Evolutionary conservation across 2,888 invertebrate genomes (phyloP).

Genomic region (Chalcosyrphus nemorum): DNA sequence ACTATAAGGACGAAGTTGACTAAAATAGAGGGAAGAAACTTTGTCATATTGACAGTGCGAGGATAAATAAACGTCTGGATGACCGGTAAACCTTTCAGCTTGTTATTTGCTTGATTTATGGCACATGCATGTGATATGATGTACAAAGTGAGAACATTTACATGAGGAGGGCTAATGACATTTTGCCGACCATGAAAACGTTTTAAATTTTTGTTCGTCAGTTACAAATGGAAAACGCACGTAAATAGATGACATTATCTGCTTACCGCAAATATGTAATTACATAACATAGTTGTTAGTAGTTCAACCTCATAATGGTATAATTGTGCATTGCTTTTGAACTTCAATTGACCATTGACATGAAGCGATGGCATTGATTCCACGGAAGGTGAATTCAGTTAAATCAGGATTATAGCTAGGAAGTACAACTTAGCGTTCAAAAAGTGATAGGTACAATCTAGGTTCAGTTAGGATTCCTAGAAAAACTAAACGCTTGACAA

Average conservation of each 20-base stretch:
- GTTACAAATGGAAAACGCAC: background rate
- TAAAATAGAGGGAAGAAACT: background rate
- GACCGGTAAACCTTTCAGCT: background rate
- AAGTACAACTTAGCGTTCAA: no score
- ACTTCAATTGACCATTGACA: no score
- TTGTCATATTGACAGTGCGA: slow-evolving; percentile 26
- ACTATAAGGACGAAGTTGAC: background rate
- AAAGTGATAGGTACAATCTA: no score
- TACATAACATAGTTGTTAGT: background rate
- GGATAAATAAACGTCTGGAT: no score
- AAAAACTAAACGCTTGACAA: no score
- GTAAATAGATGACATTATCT: background rate
- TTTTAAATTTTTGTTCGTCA: background rate
- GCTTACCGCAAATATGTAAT: background rate
- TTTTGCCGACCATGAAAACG: background rate
- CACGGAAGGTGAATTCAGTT: no score
- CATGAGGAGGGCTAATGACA: no score
- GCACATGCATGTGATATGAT: slow-evolving; percentile 3
- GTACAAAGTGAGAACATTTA: background rate
- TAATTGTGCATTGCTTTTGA: no score
- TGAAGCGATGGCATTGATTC: no score
- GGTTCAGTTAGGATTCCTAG: no score
- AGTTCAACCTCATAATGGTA: background rate
- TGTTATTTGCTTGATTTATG: background rate
- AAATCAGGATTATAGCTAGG: no score